Base-by-base conservation (phyloP, 2,113 vertebrate species). In the Semnornis frantzii region DNA sequence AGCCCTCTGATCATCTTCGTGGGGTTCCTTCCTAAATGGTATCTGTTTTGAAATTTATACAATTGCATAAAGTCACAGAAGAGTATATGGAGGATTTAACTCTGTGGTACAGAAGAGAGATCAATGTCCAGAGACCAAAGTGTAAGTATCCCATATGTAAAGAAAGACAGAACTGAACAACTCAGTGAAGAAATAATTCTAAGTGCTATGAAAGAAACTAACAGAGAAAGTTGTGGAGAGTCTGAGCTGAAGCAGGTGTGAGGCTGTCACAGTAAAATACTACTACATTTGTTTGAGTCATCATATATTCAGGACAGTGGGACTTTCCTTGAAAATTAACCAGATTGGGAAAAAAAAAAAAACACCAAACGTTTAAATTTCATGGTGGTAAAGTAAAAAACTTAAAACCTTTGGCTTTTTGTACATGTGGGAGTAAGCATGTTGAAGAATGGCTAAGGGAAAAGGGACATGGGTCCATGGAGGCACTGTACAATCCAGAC, bases 361-460 rank as follows among this genome's bases (percentile, higher is more conserved):
- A 0, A 0, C 4, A 25, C 14, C 18, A 58, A 71, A 17, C 2
- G 3, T 50, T 79, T 21, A 5, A 52, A 3, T 62, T 88, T 62
- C 10, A 28, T 54, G 15, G 5, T 12, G 42, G 12, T n/a, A 55
- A 39, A 69, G 60, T 33, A 39, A 4, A 68, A 78, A 80, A 33
- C 24, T 42, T 79, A 13, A 70, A 39, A 20, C 3, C 3, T 74
- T 71, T 91, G 14, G 10, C n/a, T 82, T 77, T 70, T 13, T 78
- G 7, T 27, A 75, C 7, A 34, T 11, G 4, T 63, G 23, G 30
- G 27, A 76, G 2, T n/a, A 72, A 69, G 6, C 0, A n/a, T n/a
- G n/a, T n/a, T n/a, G n/a, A n/a, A n/a, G n/a, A n/a, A n/a, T n/a
- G n/a, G n/a, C n/a, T n/a, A n/a, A n/a, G n/a, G n/a, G n/a, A n/a